phyloP scores from a whole-genome alignment of 2,113 vertebrate genomes.

The Pithys albifrons region DNA sequence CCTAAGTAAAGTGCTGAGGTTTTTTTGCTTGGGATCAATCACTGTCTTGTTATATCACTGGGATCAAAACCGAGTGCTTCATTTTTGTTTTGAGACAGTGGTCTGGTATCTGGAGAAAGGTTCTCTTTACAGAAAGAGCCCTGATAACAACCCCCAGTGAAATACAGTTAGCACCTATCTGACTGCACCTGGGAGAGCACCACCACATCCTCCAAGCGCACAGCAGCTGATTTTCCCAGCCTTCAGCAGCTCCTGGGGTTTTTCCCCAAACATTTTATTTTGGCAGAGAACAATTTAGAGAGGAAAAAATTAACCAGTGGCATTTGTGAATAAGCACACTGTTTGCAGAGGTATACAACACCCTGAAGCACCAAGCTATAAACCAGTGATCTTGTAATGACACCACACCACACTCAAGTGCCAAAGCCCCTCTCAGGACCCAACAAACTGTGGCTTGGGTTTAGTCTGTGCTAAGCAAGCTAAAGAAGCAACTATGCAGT shows the following conservation, averaged over 20 bases:
- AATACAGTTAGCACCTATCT: too few species aligned
- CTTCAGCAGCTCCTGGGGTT: not conserved
- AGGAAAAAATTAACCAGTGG: not conserved
- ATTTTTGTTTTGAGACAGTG: not conserved
- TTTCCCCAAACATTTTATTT: not conserved
- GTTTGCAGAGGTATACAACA: not conserved
- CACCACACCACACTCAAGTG: not conserved
- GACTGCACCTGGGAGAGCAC: not conserved
- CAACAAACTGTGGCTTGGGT: not conserved
- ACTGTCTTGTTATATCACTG: not conserved
- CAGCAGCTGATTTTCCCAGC: not conserved
- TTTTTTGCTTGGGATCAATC: not conserved
- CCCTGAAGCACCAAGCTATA: not conserved
- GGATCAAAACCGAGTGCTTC: not conserved
- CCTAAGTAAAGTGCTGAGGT: not conserved
- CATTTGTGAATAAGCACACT: accelerated
- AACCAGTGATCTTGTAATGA: not conserved
- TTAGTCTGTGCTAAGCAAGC: not conserved
- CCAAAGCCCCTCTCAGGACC: not conserved
- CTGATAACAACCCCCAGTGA: not conserved
- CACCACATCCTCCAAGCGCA: not conserved
- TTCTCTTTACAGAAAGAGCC: not conserved
- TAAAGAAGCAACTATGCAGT: not conserved
- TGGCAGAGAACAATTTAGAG: not conserved
- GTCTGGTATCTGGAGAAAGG: not conserved